Evolutionary conservation across 2,797 vertebrate species (phyloP), one percentile per base, ranked within the genome.

Genomic region (Sebastes hubbsi): DNA sequence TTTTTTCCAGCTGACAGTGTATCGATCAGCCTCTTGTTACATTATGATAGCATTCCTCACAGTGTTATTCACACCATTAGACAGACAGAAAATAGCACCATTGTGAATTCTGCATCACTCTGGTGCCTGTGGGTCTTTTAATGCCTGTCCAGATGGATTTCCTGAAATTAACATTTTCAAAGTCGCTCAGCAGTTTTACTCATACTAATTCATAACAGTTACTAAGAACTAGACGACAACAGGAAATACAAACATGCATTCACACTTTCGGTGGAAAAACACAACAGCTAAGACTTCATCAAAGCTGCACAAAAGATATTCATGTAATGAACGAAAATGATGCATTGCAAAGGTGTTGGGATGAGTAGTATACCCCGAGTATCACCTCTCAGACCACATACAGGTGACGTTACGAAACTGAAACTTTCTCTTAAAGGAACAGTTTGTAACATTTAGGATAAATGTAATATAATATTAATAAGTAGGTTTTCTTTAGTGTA

Each of bases 21-120:
- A 95, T 93, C 59, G 89, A 92, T 93, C 91, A 89, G 88, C 63
- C 73, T 88, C 88, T 92, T 70, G 70, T 92, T 93, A 88, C 77
- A 89, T 89, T 87, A 78, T 69, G 83, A 90, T 82, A 81, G 82
- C 89, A 60, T 87, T 82, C 78, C 83, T 92, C 86, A 78, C 76
- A 72, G 75, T 85, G 89, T 86, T 92, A 81, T 87, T 92, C 89
- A 91, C 86, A 85, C 90, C 90, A 93, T 92, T 91, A 91, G 82
- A 86, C 89, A 76, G 81, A 91, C 70, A 88, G 78, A 87, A 91
- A 95, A 93, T 87, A 70, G 87, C 88, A 77, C 88, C 73, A 67
- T 76, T 87, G 90, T 90, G 91, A 77, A 76, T 90, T 89, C 80
- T 11, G 62, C 84, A 78, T 91, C 89, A 82, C 82, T 84, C 72